Evolutionary conservation across 2,888 invertebrate genomes (phyloP).

Genomic region (Chrysina gloriosa): DNA sequence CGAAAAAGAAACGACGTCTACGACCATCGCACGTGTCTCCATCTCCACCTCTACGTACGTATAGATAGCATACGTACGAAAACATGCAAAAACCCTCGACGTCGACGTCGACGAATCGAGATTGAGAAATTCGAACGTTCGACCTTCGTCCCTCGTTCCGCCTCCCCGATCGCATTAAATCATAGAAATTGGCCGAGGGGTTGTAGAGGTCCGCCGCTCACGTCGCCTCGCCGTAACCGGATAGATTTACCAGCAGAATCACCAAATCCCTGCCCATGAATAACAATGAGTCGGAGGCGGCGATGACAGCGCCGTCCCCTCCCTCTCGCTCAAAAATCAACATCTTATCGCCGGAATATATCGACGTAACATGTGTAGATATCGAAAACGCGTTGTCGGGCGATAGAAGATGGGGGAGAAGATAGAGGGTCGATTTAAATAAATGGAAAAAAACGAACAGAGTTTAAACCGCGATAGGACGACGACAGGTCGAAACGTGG

Average conservation of each 20-base stretch:
- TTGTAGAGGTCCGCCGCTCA: conserved; percentile 45
- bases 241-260: conserved; percentile 54
- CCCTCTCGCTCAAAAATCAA: no score
- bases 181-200: conserved; percentile 46
- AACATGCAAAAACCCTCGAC: neutral
- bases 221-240: conserved; percentile 51
- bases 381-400: no score
- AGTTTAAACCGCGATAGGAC: no score
- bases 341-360: no score
- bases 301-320: no score
- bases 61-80: no score
- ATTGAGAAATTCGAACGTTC: neutral
- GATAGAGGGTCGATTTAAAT: no score
- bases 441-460: no score
- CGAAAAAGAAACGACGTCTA: neutral
- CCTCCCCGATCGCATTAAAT: conserved; percentile 49
- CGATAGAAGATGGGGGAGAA: no score
- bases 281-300: conserved; percentile 57
- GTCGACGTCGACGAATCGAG: neutral
- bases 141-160: neutral
- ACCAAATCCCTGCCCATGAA: conserved; percentile 57
- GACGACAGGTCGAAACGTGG: no score
- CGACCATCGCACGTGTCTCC: no score
- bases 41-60: neutral
- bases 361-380: no score